Evolutionary conservation across 2,797 vertebrate species (phyloP), one percentile per base, ranked within the genome.

Genomic region (Sandelia bainsii): DNA sequence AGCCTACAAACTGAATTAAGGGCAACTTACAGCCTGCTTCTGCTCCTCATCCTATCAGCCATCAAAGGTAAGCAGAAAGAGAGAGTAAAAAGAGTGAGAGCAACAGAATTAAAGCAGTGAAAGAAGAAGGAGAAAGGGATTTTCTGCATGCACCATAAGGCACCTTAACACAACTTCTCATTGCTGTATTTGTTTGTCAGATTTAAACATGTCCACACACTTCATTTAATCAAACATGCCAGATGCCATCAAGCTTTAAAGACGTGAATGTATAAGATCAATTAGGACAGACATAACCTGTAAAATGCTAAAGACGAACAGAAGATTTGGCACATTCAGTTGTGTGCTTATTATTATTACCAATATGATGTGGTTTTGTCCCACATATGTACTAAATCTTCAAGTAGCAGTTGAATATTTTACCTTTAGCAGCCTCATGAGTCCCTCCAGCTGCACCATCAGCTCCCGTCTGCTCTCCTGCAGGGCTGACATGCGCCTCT

Each of bases 361-460:
- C 16, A 61, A 56, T 61, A 2, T 59, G 48, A 61, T 19, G 12
- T 2, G 17, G 32, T 58, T 16, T 20, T 16, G 19, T 39, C 51
- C 12, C 29, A 46, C 42, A 46, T 25, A 11, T 22, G 17, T 56
- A 59, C 50, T 51, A 14, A 50, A 60, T 56, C 37, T 44, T 25
- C 19, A 48, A 0, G 16, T 51, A 58, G 7, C 42, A 53, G 61
- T 53, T 37, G 53, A 44, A 22, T 0, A 19, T 61, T 57, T 73
- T 87, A 99, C 98, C 95, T 99, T 99, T 12, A 99, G 95, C 68
- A 99, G 94, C 84, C 97, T 97, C 98, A 99, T 99, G 40, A 99
- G 96, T 58, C 97, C 97, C 77, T 99, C 98, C 48, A 99, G 94
- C 89, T 99, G 97, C 49, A 99, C 97, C 98, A 99, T 99, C 91